Evolutionary conservation across 2,113 vertebrate species (phyloP), one percentile per base, ranked within the genome.

Genomic region (Uria lomvia): DNA sequence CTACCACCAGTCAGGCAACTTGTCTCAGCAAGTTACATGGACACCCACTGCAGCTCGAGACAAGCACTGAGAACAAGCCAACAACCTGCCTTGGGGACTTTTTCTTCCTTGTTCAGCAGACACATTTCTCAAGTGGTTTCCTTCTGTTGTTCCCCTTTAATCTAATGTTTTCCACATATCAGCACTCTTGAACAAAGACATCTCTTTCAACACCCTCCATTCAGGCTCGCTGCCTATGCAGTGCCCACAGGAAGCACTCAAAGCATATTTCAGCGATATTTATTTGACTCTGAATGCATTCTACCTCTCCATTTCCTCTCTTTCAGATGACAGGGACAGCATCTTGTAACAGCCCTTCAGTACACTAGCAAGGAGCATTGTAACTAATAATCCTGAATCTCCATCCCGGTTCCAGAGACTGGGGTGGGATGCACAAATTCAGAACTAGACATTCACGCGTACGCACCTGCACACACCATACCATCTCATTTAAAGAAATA

Each of bases 1-100:
- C 42, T 67, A 40, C 36, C 58, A 71, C 11, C 34, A 38, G 42
- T 26, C 53, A 49, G 53, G 45, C 23, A 67, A 14, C 47, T 91
- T 63, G 22, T 56, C 52, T 79, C 67, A 52, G 52, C 50, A 56
- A 53, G 58, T 58, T 49, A n/a, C 29, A 23, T 1, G 23, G 63
- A 24, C 0, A 0, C 12, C 34, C 68, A 58, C 6, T 0, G 0
- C 52, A 80, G 47, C 38, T 53, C 0, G 0, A 68, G 59, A 36
- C 1, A 1, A 92, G 55, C 59, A 42, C 36, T 6, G 14, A 76
- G 70, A 88, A 38, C 52, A 65, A 82, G 53, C 14, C 59, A 38
- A 36, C 59, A 52, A 9, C 42, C 43, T 70, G 22, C 52, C 78
- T 7, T 23, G 22, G 49, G 38, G 52, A 62, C 58, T 56, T 19